phyloP scores from a whole-genome alignment of 64 coral and sea anemone genomes.

The Platygyra sinensis region DNA sequence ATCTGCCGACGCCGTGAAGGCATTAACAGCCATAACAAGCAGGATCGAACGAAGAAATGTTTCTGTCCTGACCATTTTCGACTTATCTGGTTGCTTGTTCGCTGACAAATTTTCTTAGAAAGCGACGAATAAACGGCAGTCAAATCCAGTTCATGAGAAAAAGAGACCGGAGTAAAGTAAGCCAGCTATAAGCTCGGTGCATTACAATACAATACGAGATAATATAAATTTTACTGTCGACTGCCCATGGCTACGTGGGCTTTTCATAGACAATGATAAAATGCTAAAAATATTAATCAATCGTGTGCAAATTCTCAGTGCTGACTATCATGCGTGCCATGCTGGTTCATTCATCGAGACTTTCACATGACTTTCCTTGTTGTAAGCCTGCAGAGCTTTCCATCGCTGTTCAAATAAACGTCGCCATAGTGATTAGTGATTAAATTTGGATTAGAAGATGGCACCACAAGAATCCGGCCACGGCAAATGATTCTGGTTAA shows the following conservation, averaged over 20 bases:
- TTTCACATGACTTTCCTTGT: conserved; percentile 9
- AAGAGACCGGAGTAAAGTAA: too few species aligned
- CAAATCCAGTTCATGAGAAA: not conserved
- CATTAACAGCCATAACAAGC: not conserved
- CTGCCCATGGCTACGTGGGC: too few species aligned
- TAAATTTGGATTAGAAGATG: not conserved
- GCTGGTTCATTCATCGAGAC: not conserved
- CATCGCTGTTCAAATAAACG: not conserved
- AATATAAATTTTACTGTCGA: too few species aligned
- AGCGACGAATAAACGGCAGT: not conserved
- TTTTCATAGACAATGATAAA: too few species aligned
- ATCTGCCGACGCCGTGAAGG: not conserved
- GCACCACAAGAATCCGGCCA: not conserved
- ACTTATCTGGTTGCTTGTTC: not conserved
- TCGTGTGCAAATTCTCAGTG: not conserved
- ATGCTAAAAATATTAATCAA: not conserved
- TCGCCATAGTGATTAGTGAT: not conserved
- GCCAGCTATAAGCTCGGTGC: not conserved
- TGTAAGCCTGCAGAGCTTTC: not conserved
- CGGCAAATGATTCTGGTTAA: not conserved
- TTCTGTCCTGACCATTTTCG: not conserved
- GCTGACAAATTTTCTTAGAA: not conserved
- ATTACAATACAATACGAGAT: too few species aligned
- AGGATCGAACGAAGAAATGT: not conserved
- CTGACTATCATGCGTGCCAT: conserved; percentile 12